These are phyloP conservation scores for Ciconia nigra DNA, from an alignment of 2,797 vertebrate species.

Conservation along the genomic window DNA sequence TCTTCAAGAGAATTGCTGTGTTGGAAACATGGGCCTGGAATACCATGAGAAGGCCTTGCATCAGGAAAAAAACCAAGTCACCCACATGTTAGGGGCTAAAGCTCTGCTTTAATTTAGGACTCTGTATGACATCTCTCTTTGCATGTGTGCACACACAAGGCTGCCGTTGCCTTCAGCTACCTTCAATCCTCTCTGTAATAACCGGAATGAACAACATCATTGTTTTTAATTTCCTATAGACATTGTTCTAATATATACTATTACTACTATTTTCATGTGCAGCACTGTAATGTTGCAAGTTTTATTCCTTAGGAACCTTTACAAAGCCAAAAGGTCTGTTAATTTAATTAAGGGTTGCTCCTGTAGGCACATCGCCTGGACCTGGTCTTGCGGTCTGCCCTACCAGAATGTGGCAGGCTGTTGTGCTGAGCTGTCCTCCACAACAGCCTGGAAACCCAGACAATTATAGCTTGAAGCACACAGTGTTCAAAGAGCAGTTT, in stretches of 20 bases:
- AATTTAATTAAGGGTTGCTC: not conserved
- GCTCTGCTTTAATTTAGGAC: not conserved
- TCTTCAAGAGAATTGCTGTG: not conserved
- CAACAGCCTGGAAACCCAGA: not conserved
- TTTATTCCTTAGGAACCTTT: not conserved
- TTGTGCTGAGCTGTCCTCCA: not conserved
- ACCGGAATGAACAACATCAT: not conserved
- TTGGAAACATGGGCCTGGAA: not conserved
- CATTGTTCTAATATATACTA: not conserved
- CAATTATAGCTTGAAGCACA: not conserved
- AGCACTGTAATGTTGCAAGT: not conserved
- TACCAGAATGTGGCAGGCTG: not conserved
- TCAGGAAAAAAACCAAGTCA: not conserved
- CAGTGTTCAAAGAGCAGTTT: not conserved
- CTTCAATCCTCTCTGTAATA: not conserved
- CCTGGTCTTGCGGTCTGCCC: not conserved
- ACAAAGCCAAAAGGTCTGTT: not conserved
- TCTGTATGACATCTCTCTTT: not conserved
- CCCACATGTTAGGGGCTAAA: not conserved
- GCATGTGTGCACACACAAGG: not conserved
- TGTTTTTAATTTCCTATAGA: not conserved
- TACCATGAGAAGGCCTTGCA: not conserved
- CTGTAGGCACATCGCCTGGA: not conserved
- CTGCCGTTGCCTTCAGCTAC: not conserved
- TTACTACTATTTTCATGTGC: not conserved